Conservation (phyloP, 2,888 invertebrate genomes). For the Plebejus anna region DNA sequence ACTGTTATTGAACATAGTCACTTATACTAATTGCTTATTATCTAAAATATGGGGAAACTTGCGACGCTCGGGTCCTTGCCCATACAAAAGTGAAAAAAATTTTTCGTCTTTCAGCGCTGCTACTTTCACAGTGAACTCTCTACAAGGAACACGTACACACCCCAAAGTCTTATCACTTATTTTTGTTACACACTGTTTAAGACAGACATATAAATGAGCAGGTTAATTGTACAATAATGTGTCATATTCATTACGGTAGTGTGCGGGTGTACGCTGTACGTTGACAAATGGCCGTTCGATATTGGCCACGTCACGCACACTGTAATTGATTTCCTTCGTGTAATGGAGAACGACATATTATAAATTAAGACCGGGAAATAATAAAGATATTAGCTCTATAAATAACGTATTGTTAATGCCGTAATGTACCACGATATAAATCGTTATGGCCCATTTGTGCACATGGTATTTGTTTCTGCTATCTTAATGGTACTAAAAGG, state of each 20-base stretch:
- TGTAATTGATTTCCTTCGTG: constrained; percentile 57
- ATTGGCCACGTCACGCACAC: constrained; percentile 57
- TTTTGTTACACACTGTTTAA: neutral
- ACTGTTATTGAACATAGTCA: no score
- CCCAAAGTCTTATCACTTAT: no score
- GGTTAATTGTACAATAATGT: constrained; percentile 41
- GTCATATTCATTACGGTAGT: constrained; percentile 59
- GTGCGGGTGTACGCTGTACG: constrained; percentile 47
- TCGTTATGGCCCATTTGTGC: constrained; percentile 35
- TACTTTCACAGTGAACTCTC: no score
- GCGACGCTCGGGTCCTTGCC: no score
- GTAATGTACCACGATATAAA: constrained; percentile 21
- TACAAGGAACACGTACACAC: no score
- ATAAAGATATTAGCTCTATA: constrained; percentile 28
- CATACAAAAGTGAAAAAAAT: no score
- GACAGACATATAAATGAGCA: constrained; percentile 22
- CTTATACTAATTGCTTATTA: no score
- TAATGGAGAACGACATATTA: constrained; percentile 44
- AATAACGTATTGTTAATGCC: constrained; percentile 28
- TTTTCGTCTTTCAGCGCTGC: no score
- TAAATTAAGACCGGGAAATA: constrained; percentile 31
- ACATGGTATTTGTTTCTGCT: neutral
- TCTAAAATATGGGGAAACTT: no score
- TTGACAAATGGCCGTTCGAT: constrained; percentile 65
- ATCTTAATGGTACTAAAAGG: neutral